phyloP scores from a whole-genome alignment of 2,113 vertebrate genomes.

The Chaetodon auriga region DNA sequence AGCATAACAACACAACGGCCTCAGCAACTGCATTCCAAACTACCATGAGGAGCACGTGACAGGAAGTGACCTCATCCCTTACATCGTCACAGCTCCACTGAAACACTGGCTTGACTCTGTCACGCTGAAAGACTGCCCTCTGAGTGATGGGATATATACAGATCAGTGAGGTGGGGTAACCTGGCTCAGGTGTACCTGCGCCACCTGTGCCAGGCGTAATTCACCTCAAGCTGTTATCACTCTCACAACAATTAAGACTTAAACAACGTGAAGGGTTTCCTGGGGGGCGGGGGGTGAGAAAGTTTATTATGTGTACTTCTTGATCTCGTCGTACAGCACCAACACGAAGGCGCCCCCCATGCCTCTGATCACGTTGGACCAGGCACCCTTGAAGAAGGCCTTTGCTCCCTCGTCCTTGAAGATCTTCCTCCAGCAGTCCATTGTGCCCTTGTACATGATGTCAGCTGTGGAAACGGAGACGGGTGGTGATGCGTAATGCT shows the following conservation, averaged over 20 bases:
- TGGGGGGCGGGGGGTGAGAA: constrained; percentile 40
- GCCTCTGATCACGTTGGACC: constrained; percentile 98
- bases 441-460: constrained; percentile 98
- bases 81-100: constrained; percentile 18
- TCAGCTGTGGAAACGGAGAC: constrained; percentile 88
- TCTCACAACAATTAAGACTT: constrained; percentile 85
- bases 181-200: constrained; percentile 60
- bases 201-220: constrained; percentile 68
- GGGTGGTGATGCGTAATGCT: not conserved
- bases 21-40: constrained; percentile 49
- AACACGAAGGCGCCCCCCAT: constrained; percentile 99
- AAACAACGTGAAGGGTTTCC: constrained; percentile 73
- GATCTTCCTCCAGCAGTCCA: constrained; percentile 99
- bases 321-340: constrained; percentile 98
- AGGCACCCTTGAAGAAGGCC: constrained; percentile 99
- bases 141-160: constrained; percentile 70
- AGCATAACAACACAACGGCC: constrained; percentile 68
- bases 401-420: constrained; percentile 92
- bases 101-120: constrained; percentile 45
- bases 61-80: constrained; percentile 27
- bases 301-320: constrained; percentile 90
- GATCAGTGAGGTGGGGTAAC: constrained; percentile 61
- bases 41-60: constrained; percentile 38
- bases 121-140: constrained; percentile 35
- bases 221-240: constrained; percentile 83